Percentiles rank a stretch among this genome's conserved stretches.
phyloP scores from a whole-genome alignment of 2,797 vertebrate species.

The Darevskia mixta region DNA sequence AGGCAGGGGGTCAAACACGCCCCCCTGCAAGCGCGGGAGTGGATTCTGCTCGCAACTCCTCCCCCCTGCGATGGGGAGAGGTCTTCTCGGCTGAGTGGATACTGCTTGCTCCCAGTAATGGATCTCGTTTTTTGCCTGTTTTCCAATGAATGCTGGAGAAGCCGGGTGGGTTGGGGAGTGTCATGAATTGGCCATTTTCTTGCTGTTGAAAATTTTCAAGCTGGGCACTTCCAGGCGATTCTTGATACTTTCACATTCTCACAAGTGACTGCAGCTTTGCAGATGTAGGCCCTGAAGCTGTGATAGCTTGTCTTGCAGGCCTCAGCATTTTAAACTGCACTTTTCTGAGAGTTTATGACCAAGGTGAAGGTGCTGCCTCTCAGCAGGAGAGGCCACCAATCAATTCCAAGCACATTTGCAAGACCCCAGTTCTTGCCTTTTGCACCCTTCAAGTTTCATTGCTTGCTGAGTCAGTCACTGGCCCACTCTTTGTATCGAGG shows the following conservation, averaged over 20 bases:
- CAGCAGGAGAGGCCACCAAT: not conserved
- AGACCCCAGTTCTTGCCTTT: not conserved
- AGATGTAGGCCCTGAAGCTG: not conserved
- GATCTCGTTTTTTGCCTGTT: not conserved
- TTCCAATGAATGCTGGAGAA: not conserved
- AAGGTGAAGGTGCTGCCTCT: not conserved
- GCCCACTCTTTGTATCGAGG: not conserved
- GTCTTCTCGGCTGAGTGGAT: not conserved
- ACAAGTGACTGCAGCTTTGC: not conserved
- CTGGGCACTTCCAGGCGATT: not conserved
- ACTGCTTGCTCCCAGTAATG: not conserved
- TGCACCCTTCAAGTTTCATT: not conserved
- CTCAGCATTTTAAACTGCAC: not conserved
- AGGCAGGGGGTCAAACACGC: too few species aligned
- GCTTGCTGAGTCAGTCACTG: not conserved
- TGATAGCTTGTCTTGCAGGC: not conserved
- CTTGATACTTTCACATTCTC: not conserved
- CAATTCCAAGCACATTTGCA: not conserved
- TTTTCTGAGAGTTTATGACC: not conserved
- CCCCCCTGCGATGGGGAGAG: too few species aligned
- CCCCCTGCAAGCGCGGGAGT: too few species aligned
- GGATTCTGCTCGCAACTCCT: too few species aligned
- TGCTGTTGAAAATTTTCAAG: not conserved
- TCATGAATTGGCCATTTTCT: not conserved
- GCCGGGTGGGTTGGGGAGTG: too few species aligned